Evolutionary conservation across 1,140 invertebrate genomes (phyloP), one percentile per base, ranked within the genome.

Genomic region (Calephelis virginiensis): DNA sequence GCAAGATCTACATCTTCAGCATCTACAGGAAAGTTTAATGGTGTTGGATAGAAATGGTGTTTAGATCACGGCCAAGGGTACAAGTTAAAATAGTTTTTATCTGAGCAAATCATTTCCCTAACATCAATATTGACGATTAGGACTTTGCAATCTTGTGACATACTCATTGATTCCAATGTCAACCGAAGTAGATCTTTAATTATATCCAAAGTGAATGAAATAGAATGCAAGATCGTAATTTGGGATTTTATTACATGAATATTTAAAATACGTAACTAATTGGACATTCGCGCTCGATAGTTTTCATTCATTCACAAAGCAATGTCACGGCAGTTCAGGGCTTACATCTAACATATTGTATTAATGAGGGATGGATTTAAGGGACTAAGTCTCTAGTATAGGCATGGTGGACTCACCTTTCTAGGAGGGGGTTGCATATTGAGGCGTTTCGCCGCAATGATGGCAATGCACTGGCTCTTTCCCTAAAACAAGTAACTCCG

Each of bases 391-490:
- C 5, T 43, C 40, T 8, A 28, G 14, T 53, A 0, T 11, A 17
- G 5, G 13, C n/a, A 43, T 64, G 68, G 49, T 70, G 10, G 38
- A 83, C 86, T 93, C 91, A 95, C 95, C 94, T 95, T 95, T 92
- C 95, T 94, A 82, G 95, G 95, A 72, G 94, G 95, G 74, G 94
- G 95, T 92, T 95, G 95, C 95, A 95, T 95, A 91, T 83, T 93
- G 90, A 76, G 64, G 76, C 74, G 75, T 71, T 70, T 75, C 78
- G 78, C 77, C 77, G 77, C 72, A 66, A 68, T 69, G 74, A 71
- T 78, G 77, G 76, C 78, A 70, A 72, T 70, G 78, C 72, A 75
- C 74, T 66, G 70, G 64, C 66, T 74, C 49, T 69, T 60, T 67
- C 63, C 70, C 74, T 75, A 69, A 63, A 72, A 63, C 70, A 75